A percentile compares a stretch with the other conserved stretches of the same genome.
phyloP scores from a whole-genome alignment of 2,888 invertebrate species.

The Nomada fabriciana region DNA sequence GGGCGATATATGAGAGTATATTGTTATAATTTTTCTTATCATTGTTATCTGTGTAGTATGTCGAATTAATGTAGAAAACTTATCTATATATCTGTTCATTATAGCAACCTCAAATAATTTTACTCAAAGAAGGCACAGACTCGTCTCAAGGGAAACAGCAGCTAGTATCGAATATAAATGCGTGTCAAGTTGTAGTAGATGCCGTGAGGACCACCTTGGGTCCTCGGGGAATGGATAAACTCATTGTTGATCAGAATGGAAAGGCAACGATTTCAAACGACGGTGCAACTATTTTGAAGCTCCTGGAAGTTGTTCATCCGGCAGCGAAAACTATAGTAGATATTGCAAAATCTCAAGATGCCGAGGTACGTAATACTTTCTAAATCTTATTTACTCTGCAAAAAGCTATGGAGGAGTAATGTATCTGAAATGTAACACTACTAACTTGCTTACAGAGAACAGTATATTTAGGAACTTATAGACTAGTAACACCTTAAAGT shows the following conservation, averaged over 20 bases:
- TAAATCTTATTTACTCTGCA: slow-evolving; percentile 44
- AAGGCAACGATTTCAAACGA: slow-evolving; percentile 99
- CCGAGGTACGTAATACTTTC: slow-evolving; percentile 89
- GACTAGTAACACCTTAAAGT: slow-evolving; percentile 75
- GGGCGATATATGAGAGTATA: slow-evolving; percentile 71
- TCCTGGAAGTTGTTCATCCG: slow-evolving; percentile 99
- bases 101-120: slow-evolving; percentile 98
- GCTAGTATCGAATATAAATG: slow-evolving; percentile 98
- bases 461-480: slow-evolving; percentile 74
- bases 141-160: slow-evolving; percentile 98
- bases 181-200: slow-evolving; percentile 97
- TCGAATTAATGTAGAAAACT: slow-evolving; percentile 1
- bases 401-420: background rate
- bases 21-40: slow-evolving; percentile 20
- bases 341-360: slow-evolving; percentile 99
- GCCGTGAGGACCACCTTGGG: slow-evolving; percentile 98
- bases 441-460: slow-evolving; percentile 65
- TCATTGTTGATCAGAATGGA: slow-evolving; percentile 95
- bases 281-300: slow-evolving; percentile 99
- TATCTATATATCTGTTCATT: slow-evolving; percentile 20
- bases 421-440: slow-evolving; percentile 16
- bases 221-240: slow-evolving; percentile 99
- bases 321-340: slow-evolving; percentile 99
- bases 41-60: slow-evolving; percentile 10
- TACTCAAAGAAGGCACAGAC: slow-evolving; percentile 99